Evolutionary conservation across 30 jellyfish, hydroid and myxozoan species (phyloP).

Genomic region (Hydractinia symbiolongicarpus): DNA sequence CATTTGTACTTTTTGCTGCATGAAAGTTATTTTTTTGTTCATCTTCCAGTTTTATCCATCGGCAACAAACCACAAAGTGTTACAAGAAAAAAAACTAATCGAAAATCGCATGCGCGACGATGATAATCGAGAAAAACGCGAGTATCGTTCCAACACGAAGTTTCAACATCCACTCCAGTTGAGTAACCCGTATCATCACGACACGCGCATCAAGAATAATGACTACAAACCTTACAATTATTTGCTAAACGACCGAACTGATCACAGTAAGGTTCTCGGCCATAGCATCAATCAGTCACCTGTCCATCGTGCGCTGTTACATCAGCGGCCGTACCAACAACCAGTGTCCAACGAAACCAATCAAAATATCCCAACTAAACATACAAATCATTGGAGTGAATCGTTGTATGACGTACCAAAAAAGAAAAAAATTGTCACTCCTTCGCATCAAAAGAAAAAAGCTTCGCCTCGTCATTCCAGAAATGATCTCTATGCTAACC

Average conservation of each 20-base stretch:
- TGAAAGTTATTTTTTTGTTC: background rate
- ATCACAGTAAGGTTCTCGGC: conserved; percentile 13
- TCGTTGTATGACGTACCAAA: background rate
- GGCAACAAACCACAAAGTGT: conserved; percentile 3
- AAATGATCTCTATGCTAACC: background rate
- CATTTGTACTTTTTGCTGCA: background rate
- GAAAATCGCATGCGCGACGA: conserved; percentile 15
- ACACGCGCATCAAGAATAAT: background rate
- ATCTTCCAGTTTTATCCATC: conserved; percentile 1
- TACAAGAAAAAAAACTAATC: background rate
- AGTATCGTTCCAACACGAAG: background rate
- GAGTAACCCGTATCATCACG: background rate
- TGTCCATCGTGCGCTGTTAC: background rate
- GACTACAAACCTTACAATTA: conserved; percentile 37
- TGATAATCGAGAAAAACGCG: background rate
- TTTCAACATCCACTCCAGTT: background rate
- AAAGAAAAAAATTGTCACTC: background rate
- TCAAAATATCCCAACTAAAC: background rate
- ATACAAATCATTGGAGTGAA: too few species aligned
- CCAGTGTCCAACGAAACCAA: background rate
- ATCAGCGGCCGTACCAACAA: background rate
- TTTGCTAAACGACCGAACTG: conserved; percentile 26
- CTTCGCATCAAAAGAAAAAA: background rate
- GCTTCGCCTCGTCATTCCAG: background rate
- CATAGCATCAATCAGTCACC: conserved; percentile 1